These are phyloP conservation scores for Eupithecia centaureata DNA, from an alignment of 2,888 invertebrate genomes.

Conservation along the genomic window DNA sequence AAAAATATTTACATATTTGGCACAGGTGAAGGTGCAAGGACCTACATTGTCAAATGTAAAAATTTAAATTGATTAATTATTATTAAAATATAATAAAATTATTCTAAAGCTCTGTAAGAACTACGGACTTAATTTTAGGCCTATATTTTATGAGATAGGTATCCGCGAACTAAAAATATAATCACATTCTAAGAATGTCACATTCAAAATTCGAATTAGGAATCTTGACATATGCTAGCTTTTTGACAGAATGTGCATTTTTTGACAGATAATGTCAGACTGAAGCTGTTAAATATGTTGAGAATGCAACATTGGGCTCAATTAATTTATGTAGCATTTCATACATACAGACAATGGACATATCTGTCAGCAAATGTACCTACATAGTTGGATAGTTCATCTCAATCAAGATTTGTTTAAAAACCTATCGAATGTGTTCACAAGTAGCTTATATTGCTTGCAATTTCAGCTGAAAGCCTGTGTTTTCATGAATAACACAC, in stretches of 20 bases:
- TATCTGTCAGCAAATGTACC: conserved; percentile 35
- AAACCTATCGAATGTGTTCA: neutral
- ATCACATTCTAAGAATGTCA: conserved; percentile 10
- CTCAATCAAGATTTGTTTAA: neutral
- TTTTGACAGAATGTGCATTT: conserved; percentile 3
- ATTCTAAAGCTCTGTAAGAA: conserved; percentile 74
- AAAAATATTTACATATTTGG: conserved; percentile 79
- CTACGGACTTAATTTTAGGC: conserved; percentile 81
- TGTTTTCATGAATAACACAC: conserved; percentile 3
- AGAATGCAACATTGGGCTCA: conserved; percentile 18
- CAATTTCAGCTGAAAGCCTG: neutral
- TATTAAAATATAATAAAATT: conserved; percentile 69
- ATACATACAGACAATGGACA: conserved; percentile 8
- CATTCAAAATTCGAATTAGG: neutral
- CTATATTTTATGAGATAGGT: conserved; percentile 57
- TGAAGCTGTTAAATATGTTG: conserved; percentile 7
- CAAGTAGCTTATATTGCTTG: neutral
- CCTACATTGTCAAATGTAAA: conserved; percentile 63
- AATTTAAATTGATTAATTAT: conserved; percentile 50
- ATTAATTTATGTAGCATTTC: conserved; percentile 14
- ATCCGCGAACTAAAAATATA: conserved; percentile 35
- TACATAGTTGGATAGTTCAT: neutral
- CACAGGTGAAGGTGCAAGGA: conserved; percentile 75
- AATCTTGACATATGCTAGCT: neutral
- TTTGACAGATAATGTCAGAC: conserved; percentile 11